These are phyloP conservation scores for Ormyrus thymus DNA, from an alignment of 2,888 invertebrate genomes.

Conservation along the genomic window DNA sequence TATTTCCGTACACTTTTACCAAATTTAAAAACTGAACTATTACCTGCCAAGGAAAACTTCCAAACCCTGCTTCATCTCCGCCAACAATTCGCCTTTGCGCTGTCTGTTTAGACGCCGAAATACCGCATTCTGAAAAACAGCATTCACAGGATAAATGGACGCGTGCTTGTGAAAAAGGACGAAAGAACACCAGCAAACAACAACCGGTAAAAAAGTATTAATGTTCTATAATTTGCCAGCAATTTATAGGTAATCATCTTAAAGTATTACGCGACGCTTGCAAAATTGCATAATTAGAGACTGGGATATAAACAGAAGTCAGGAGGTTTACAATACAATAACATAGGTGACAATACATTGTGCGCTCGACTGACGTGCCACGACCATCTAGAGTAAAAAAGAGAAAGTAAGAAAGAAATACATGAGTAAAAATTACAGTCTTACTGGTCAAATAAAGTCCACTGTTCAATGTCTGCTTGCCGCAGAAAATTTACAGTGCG, in stretches of 20 bases:
- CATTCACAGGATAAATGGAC: constrained; percentile 59
- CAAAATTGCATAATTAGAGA: constrained; percentile 41
- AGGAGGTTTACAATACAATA: constrained; percentile 31
- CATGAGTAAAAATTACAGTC: constrained; percentile 29
- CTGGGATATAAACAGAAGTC: constrained; percentile 14
- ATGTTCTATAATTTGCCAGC: constrained; percentile 20
- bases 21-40: not conserved
- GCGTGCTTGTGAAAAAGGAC: not conserved
- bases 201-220: constrained; percentile 18
- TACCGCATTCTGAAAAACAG: constrained; percentile 86
- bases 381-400: constrained; percentile 50
- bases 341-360: constrained; percentile 63
- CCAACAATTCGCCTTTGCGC: constrained; percentile 94
- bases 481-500: constrained; percentile 39
- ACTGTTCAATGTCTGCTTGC: constrained; percentile 38
- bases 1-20: too few species aligned
- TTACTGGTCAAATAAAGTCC: constrained; percentile 26
- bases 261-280: constrained; percentile 35
- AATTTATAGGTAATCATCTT: constrained; percentile 20
- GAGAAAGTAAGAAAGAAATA: constrained; percentile 18
- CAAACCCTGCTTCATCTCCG: constrained; percentile 95
- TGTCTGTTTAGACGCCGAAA: constrained; percentile 88
- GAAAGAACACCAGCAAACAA: constrained; percentile 15
- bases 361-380: constrained; percentile 63
- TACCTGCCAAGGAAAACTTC: constrained; percentile 95